Conservation (phyloP, 2,888 invertebrate genomes). For the Ceraclea dissimilis region DNA sequence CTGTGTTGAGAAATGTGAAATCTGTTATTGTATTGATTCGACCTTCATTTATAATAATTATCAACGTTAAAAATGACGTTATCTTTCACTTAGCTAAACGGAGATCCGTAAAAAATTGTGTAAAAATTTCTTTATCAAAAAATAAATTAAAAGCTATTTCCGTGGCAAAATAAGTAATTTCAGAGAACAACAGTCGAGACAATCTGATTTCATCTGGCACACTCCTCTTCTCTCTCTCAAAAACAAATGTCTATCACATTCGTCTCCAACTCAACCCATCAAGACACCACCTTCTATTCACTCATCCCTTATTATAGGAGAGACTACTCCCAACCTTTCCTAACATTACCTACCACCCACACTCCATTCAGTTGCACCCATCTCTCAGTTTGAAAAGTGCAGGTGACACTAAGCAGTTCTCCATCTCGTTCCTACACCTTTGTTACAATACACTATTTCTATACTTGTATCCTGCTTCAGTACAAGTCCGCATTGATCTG, state of each 20-base stretch:
- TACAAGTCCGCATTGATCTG: conserved; percentile 46
- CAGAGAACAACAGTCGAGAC: background rate
- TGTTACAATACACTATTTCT: conserved; percentile 1
- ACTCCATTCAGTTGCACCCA: conserved; percentile 9
- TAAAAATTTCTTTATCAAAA: background rate
- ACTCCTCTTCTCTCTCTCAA: background rate
- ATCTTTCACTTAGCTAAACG: too few species aligned
- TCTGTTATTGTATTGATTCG: too few species aligned
- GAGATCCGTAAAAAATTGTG: too few species aligned
- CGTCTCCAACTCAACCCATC: conserved; percentile 11
- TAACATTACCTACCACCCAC: conserved; percentile 18
- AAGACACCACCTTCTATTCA: conserved; percentile 3
- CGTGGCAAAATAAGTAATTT: background rate
- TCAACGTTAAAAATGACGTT: too few species aligned
- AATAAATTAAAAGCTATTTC: background rate
- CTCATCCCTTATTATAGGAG: conserved; percentile 20
- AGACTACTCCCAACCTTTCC: conserved; percentile 20
- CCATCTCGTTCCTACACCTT: conserved; percentile 25
- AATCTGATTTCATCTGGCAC: background rate
- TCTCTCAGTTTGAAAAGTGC: conserved; percentile 45
- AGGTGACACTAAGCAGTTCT: conserved; percentile 35
- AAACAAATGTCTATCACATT: conserved; percentile 19
- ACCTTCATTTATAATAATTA: too few species aligned
- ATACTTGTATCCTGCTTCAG: conserved; percentile 25
- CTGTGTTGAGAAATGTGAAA: too few species aligned